Evolutionary conservation across 2,888 invertebrate species (phyloP), one percentile per base, ranked within the genome.

Genomic region (Chrysotoxum bicinctum): DNA sequence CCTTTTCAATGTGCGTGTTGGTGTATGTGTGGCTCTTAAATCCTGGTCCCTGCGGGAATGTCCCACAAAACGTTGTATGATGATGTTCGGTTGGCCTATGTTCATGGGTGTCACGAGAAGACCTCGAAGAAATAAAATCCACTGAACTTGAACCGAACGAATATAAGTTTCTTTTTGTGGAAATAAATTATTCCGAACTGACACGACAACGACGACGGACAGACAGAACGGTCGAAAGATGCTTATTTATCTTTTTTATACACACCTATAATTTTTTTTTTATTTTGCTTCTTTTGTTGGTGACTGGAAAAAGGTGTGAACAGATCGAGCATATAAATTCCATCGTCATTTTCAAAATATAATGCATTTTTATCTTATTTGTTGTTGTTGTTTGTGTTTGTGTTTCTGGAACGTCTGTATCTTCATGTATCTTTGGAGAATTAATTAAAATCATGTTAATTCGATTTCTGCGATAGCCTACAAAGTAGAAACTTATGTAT

Each of bases 361-460:
- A 64, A 79, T 83, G 43, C 79, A 68, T 60, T 72, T 69, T 58
- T 66, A 74, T 56, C 30, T 40, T 60, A 50, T 78, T 73, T 54
- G 30, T 48, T 26, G 7, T 30, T 30, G 8, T 23, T 35, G 26
- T 43, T 32, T 66, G 14, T 48, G 19, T n/a, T 60, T n/a, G 3
- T 26, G n/a, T n/a, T 5, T n/a, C 43, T 35, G 9, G 3, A 6
- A 32, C 32, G 50, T 35, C 35, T 54, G 35, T 23, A 56, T 48
- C 35, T 26, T 26, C 16, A 62, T 48, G 64, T 66, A 50, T 50
- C 35, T 66, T 35, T 21, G 40, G 26, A 12, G 68, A 73, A 80
- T 85, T 85, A 85, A 81, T 85, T 85, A 81, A 81, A 85, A 81
- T 68, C 85, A 81, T 85, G 85, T 85, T 69, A 43, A 85, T 73